Conservation (phyloP, 2,797 vertebrate species). For the Apodemus agrarius region DNA sequence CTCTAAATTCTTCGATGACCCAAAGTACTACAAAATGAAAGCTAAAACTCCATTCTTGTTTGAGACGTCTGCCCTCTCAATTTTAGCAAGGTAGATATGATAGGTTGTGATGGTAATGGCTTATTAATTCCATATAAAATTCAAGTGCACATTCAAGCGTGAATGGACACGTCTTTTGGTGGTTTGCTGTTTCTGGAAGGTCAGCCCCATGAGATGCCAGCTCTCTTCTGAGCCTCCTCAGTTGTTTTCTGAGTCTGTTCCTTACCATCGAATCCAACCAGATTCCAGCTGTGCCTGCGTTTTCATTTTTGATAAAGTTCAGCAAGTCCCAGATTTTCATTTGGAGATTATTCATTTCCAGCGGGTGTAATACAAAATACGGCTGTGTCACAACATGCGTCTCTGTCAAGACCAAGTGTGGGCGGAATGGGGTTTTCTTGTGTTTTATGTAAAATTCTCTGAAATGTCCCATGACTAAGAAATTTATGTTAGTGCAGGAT, state of each 20-base stretch:
- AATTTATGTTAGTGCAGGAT: conserved; percentile 30
- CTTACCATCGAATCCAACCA: background rate
- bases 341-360: conserved; percentile 60
- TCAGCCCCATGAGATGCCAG: background rate
- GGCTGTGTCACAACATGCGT: background rate
- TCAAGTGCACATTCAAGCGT: background rate
- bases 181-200: conserved; percentile 38
- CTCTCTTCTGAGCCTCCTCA: background rate
- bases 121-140: conserved; percentile 21
- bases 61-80: conserved; percentile 22
- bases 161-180: background rate
- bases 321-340: conserved; percentile 43
- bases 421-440: background rate
- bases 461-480: conserved; percentile 31
- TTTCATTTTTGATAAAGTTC: conserved; percentile 39
- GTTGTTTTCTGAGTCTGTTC: background rate
- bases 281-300: background rate
- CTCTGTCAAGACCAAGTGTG: conserved; percentile 12
- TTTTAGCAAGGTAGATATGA: background rate
- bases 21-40: background rate
- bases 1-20: conserved; percentile 6
- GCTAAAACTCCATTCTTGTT: background rate
- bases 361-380: conserved; percentile 31
- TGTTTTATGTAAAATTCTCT: conserved; percentile 37
- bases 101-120: background rate